phyloP scores from a whole-genome alignment of 2,888 invertebrate species.

The Athetis lepigone region DNA sequence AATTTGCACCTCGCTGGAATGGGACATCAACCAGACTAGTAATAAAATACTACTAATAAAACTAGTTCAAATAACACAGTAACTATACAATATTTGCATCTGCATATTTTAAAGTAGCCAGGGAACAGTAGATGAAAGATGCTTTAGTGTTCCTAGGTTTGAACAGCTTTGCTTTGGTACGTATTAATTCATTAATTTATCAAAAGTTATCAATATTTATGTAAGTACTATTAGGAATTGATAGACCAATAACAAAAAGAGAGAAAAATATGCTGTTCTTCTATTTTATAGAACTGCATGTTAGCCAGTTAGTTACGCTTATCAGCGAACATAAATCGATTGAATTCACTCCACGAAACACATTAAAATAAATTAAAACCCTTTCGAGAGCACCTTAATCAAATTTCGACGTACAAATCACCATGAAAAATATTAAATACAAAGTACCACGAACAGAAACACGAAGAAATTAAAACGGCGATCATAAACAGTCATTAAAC shows the following conservation, averaged over 20 bases:
- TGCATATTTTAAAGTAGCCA: no score
- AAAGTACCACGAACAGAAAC: constrained; percentile 52
- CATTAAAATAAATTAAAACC: constrained; percentile 53
- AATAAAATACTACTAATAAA: no score
- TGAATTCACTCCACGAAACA: constrained; percentile 35
- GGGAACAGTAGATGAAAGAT: no score
- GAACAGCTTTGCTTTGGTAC: no score
- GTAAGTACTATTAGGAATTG: not conserved
- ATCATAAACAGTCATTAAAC: constrained; percentile 73
- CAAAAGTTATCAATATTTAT: not conserved
- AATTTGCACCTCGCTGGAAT: no score
- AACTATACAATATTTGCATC: no score
- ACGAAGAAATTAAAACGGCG: constrained; percentile 59
- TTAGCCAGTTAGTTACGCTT: constrained; percentile 14
- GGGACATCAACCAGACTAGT: no score
- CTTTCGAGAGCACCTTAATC: constrained; percentile 44
- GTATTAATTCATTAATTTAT: no score
- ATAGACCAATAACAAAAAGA: not conserved
- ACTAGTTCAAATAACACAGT: no score
- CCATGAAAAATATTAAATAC: constrained; percentile 58
- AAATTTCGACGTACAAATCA: constrained; percentile 47
- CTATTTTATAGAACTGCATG: not conserved
- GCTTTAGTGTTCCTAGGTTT: no score
- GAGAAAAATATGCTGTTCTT: not conserved
- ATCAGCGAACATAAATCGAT: constrained; percentile 30